Percentiles rank a stretch among this genome's conserved stretches.
These are phyloP conservation scores for Numenius phaeopus DNA, from an alignment of 2,797 vertebrate genomes.

Conservation along the genomic window DNA sequence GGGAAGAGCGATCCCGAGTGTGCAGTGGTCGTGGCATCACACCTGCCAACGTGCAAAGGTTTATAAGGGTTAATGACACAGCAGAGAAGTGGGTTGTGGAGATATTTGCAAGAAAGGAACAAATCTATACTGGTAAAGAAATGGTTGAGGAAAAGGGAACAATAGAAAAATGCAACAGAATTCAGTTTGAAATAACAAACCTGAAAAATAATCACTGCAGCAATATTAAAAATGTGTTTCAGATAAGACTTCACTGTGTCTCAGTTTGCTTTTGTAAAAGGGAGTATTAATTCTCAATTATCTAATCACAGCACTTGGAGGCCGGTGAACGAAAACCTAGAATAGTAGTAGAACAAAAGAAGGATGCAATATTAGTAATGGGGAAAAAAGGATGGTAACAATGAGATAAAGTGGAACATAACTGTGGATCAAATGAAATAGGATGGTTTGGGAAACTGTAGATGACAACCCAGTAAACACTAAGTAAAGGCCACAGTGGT, in stretches of 20 bases:
- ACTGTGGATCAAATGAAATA: background rate
- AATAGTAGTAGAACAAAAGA: background rate
- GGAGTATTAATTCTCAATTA: background rate
- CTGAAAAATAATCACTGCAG: background rate
- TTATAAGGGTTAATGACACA: background rate
- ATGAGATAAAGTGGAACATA: background rate
- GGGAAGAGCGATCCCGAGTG: background rate
- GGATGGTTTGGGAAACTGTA: background rate
- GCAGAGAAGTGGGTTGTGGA: background rate
- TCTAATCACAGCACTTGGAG: background rate
- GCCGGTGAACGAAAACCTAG: background rate
- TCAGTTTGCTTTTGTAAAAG: background rate
- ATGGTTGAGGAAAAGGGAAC: background rate
- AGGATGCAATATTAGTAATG: background rate
- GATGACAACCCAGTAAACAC: background rate
- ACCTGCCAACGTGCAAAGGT: background rate
- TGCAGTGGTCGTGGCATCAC: background rate
- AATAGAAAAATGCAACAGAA: background rate
- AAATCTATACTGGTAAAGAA: background rate
- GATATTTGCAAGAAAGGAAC: background rate
- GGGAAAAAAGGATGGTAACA: background rate
- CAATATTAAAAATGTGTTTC: background rate
- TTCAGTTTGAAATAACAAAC: background rate
- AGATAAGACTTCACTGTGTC: background rate
- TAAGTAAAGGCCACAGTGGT: slow-evolving; percentile 49